Evolutionary conservation across 2,797 vertebrate species (phyloP), one percentile per base, ranked within the genome.

Genomic region (Enteromius trimaculatus): DNA sequence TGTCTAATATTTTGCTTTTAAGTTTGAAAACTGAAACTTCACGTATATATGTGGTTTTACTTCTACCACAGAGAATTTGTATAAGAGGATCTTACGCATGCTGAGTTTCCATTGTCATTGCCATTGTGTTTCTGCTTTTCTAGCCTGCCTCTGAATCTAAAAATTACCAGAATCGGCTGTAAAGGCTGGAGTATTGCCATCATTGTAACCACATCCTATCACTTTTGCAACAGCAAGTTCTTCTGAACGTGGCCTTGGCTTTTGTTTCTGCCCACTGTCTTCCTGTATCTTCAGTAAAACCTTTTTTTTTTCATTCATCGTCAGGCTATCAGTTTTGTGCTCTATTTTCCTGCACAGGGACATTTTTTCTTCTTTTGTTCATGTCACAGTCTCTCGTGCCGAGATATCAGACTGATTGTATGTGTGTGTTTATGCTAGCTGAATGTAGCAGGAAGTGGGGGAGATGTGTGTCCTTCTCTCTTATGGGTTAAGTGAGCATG

Each of bases 151-250:
- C 58, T 83, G 70, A 78, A 75, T 86, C 66, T 70, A 85, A 85
- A 85, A 29, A 34, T 83, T 23, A 85, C 80, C 44, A 79, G 75
- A 81, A 87, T 69, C 64, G 78, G 55, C 42, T 62, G 83, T 47
- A 75, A 79, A 72, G 51, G 49, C 9, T 76, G 68, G 39, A 69
- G 58, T 34, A 47, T 74, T 83, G 70, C 66, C 68, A 65, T 75
- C 74, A 82, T 68, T 68, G 44, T 70, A 79, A 68, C 88, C 88
- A 87, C 86, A 87, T 88, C 88, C 88, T 87, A 84, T 87, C 39
- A 3, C 79, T 83, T 13, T 79, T 70, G 81, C 80, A 79, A n/a
- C 58, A 39, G 58, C 31, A 29, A 47, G 76, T 51, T 81, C 11
- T 58, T 75, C 58, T 23, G 14, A 72, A 77, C 47, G 34, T 26